Conservation (phyloP, 2,113 vertebrate genomes). For the Camelus dromedarius region DNA sequence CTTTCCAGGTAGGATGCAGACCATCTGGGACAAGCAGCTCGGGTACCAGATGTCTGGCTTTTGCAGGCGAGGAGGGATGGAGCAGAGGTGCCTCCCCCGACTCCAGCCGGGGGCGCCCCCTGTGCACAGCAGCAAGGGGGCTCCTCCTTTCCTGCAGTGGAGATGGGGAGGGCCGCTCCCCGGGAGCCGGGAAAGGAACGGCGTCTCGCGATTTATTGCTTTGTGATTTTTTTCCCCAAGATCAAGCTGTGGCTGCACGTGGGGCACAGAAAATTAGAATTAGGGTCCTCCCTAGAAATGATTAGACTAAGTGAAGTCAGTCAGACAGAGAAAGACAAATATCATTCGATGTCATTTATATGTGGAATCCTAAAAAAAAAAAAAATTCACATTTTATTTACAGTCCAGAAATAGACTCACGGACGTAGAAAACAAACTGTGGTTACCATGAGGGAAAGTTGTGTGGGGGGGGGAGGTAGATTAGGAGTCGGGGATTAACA, state of each 20-base stretch:
- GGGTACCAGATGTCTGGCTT: constrained; percentile 2
- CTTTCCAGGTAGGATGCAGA: constrained; percentile 19
- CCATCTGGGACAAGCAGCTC: neutral
- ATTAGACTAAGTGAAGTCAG: too few species aligned
- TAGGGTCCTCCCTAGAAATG: neutral
- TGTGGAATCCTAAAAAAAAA: too few species aligned
- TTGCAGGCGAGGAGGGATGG: neutral
- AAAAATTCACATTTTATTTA: too few species aligned
- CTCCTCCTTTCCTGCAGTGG: neutral
- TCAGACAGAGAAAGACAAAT: too few species aligned
- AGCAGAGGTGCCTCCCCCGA: neutral
- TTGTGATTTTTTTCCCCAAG: neutral
- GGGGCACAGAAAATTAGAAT: constrained; percentile 56
- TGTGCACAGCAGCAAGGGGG: too few species aligned
- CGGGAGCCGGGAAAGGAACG: neutral
- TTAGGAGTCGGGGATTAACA: too few species aligned
- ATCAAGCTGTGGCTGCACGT: neutral
- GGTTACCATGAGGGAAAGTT: too few species aligned
- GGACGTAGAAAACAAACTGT: too few species aligned
- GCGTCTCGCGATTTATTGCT: neutral
- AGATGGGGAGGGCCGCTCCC: neutral
- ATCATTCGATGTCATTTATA: too few species aligned
- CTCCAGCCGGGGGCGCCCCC: neutral
- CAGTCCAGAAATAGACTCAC: too few species aligned
- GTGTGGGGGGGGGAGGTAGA: too few species aligned